A percentile compares a stretch with the other conserved stretches of the same genome.
Conservation (phyloP, 2,797 vertebrate genomes). For the Silurus lanzhouensis region DNA sequence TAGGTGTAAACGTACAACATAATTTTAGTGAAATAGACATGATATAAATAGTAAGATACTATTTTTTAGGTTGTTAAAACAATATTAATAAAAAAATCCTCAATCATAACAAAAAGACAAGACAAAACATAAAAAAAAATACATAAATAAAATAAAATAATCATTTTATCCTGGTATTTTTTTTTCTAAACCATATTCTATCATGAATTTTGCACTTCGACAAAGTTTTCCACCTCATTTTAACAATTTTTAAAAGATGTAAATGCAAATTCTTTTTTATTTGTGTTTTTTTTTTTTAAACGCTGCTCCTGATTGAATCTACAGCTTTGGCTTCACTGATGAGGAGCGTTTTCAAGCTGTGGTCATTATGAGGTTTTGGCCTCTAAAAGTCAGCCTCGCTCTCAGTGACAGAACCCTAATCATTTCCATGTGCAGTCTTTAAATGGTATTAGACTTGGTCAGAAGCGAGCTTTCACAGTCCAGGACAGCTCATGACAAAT, state of each 20-base stretch:
- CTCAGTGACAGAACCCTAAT: conserved; percentile 73
- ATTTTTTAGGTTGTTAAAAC: too few species aligned
- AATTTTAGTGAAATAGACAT: background rate
- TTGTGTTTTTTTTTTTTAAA: conserved; percentile 41
- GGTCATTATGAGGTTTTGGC: conserved; percentile 77
- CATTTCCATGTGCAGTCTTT: conserved; percentile 71
- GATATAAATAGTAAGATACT: background rate
- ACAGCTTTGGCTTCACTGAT: conserved; percentile 52
- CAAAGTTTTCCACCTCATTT: background rate
- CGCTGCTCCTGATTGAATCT: conserved; percentile 48
- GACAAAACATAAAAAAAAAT: too few species aligned
- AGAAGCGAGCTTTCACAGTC: conserved; percentile 10
- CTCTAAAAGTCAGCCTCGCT: conserved; percentile 71
- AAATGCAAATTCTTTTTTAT: conserved; percentile 40
- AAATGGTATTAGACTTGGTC: conserved; percentile 54
- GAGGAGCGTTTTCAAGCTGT: conserved; percentile 63
- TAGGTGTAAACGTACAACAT: too few species aligned
- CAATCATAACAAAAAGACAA: background rate
- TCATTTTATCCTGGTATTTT: background rate
- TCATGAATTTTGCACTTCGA: background rate
- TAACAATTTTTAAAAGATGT: background rate
- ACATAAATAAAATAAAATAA: background rate
- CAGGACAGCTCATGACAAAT: conserved; percentile 16
- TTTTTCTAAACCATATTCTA: background rate
- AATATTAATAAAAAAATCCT: too few species aligned